Base-by-base conservation (phyloP, 2,797 vertebrate species). In the Botia almorhae region DNA sequence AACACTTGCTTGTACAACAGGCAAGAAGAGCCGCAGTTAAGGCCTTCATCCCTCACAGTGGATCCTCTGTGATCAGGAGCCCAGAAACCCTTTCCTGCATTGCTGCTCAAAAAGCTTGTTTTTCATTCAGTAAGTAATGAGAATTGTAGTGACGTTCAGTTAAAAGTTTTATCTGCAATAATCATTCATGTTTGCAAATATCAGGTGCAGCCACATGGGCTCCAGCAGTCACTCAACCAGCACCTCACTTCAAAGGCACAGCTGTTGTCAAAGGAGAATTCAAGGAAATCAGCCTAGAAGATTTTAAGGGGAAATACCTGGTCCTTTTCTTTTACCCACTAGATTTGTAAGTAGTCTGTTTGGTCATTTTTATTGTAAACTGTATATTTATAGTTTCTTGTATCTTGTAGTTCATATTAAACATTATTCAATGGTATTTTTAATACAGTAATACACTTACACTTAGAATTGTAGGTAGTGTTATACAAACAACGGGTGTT, bases 321-420 rank as follows among this genome's bases (percentile, higher is more conserved):
- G 98, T 98, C 5, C 95, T 99, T 29, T 98, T 99, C 93, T 99
- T 99, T 93, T 99, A 99, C 72, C 98, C 98, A 0, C 91, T 99
- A 83, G 98, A 99, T 89, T 99, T 99, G 98, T 99, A 92, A 98
- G 98, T 96, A 14, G 51, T 72, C 53, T 69, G n/a, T 29, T 26
- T 64, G 46, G 23, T 36, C 10, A 60, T 26, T 58, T 23, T 58
- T 4, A 55, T 12, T 55, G 6, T n/a, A 53, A 17, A 53, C 10
- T 53, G 51, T 55, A 55, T 55, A 46, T 46, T 39, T 36, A 36
- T 36, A 1, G 23, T 26, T 33, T 46, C 8, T 46, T 46, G 8
- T 46, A 46, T 46, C 43, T 10, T 10, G 10, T 46, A 33, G 33
- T 46, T 46, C 43, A 46, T 46, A 46, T 11, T 46, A 10, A 46